Conservation (phyloP, 30 jellyfish, hydroid and myxozoan genomes). For the Nemopilema nomurai region DNA sequence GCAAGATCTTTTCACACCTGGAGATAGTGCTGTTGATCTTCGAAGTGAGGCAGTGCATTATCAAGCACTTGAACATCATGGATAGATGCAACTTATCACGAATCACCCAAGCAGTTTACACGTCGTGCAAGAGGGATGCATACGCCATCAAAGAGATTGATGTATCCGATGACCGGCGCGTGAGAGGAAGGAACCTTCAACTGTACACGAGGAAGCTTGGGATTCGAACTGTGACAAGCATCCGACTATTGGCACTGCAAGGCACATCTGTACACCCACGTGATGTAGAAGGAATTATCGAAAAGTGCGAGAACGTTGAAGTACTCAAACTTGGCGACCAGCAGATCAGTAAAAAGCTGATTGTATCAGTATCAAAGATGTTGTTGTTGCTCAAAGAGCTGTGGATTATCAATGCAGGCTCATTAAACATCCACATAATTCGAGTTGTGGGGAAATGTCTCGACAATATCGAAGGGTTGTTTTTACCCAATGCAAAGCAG, state of each 20-base stretch:
- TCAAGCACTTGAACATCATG: constrained; percentile 14
- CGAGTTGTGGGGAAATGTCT: background rate
- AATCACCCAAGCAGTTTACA: constrained; percentile 3
- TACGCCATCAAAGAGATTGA: constrained; percentile 1
- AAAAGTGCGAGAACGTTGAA: constrained; percentile 2
- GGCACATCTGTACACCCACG: constrained; percentile 14
- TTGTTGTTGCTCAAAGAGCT: background rate
- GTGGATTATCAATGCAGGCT: constrained; percentile 15
- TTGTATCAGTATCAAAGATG: background rate
- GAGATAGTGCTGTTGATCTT: constrained; percentile 23
- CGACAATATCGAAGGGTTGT: constrained; percentile 3
- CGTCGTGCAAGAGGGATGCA: background rate
- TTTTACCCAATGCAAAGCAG: background rate
- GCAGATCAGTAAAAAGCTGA: constrained; percentile 23
- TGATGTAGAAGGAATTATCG: background rate
- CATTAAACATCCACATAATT: constrained; percentile 8
- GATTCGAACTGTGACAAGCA: background rate
- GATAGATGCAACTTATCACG: constrained; percentile 21
- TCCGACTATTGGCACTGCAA: background rate
- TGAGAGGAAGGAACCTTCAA: background rate
- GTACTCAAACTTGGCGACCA: constrained; percentile 14
- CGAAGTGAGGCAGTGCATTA: constrained; percentile 12
- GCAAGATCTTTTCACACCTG: background rate
- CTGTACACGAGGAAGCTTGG: constrained; percentile 6
- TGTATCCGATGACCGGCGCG: constrained; percentile 1